phyloP scores from a whole-genome alignment of 2,113 vertebrate species.

The Coturnix japonica region DNA sequence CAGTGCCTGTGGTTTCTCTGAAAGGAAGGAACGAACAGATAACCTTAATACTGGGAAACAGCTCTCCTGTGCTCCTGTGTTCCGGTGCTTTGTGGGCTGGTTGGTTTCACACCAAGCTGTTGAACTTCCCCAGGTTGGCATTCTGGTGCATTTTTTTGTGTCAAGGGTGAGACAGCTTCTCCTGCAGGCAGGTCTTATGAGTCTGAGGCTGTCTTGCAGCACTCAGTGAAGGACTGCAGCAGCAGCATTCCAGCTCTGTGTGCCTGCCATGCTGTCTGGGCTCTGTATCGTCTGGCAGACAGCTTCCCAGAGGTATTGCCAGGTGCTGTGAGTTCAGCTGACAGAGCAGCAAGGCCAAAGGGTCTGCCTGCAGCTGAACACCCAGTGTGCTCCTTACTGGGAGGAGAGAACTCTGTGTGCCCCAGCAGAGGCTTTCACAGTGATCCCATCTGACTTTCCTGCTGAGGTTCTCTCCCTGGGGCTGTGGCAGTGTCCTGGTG shows the following conservation, averaged over 20 bases:
- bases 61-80: background rate
- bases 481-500: background rate
- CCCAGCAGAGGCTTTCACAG: rapidly evolving
- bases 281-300: background rate
- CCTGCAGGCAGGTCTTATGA: background rate
- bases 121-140: background rate
- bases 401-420: background rate
- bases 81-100: background rate
- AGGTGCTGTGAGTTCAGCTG: background rate
- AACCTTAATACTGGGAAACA: background rate
- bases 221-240: background rate
- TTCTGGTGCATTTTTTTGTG: background rate
- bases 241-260: background rate
- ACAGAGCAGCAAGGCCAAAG: background rate
- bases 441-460: background rate
- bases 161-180: background rate
- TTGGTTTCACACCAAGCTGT: background rate
- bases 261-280: background rate
- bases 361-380: background rate
- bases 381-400: background rate
- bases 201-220: background rate
- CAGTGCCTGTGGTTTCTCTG: background rate
- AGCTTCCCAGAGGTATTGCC: background rate
- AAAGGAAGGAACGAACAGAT: background rate
- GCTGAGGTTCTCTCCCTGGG: background rate